Evolutionary conservation across 2,113 vertebrate genomes (phyloP).

Genomic region (Hemibagrus wyckioides): DNA sequence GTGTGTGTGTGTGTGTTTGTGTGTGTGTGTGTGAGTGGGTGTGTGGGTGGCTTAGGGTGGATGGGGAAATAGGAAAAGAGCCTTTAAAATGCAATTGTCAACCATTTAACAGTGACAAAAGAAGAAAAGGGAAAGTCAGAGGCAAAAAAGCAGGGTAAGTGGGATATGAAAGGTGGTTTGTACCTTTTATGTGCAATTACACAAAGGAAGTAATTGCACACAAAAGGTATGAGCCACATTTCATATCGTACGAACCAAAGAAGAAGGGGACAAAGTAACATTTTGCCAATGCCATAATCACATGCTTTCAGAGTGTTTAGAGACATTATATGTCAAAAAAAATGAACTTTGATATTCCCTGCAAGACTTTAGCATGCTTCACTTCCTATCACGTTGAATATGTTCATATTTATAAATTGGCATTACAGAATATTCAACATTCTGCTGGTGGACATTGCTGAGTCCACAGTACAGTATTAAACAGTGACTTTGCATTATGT

Average conservation of each 20-base stretch:
- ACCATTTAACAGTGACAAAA: slow-evolving; percentile 62
- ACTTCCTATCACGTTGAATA: background rate
- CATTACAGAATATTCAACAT: background rate
- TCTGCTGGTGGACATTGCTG: background rate
- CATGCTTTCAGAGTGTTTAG: slow-evolving; percentile 14
- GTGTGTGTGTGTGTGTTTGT: slow-evolving; percentile 5
- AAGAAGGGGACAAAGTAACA: background rate
- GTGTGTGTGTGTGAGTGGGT: background rate
- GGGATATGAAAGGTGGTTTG: slow-evolving; percentile 63
- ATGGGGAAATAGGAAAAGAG: slow-evolving; percentile 47
- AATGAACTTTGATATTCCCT: background rate
- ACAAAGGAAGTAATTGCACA: slow-evolving; percentile 36
- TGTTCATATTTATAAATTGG: background rate
- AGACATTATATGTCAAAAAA: background rate
- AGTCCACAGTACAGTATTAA: background rate
- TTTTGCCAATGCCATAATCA: slow-evolving; percentile 10
- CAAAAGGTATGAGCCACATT: slow-evolving; percentile 25
- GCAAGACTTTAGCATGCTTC: background rate
- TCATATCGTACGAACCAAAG: slow-evolving; percentile 5
- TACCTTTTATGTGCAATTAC: slow-evolving; percentile 67
- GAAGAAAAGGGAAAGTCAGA: slow-evolving; percentile 44
- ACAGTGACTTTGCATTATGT: background rate
- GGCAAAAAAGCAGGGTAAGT: slow-evolving; percentile 56
- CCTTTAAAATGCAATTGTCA: slow-evolving; percentile 68
- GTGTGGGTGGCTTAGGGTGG: background rate